Base-by-base conservation (phyloP, 2,113 vertebrate species). In the Pica pica region DNA sequence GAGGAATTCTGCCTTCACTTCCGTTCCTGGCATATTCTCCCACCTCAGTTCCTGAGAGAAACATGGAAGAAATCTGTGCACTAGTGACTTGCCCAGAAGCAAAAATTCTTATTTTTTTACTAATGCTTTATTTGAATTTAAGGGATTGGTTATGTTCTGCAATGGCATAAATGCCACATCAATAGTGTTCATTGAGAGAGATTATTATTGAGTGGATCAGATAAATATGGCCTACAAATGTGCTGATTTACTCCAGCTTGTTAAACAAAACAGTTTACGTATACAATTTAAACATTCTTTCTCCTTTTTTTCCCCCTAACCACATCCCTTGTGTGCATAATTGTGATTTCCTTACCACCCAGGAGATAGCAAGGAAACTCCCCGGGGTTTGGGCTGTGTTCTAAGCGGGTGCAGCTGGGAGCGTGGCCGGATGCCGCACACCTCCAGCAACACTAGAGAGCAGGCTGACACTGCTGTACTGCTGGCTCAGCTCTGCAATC, bases 261-360 rank as follows among this genome's bases (percentile, higher is more conserved):
- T 97, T 97, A 97, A 98, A 95, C 97, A 97, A 97, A 98, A 98
- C 98, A 97, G 96, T 98, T 98, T 98, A 98, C 97, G 95, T 97
- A 97, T 94, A 98, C 98, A 98, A 98, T 98, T 97, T 97, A 97
- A 98, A 97, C 97, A 96, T 98, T 97, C 98, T 97, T 97, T 97
- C 96, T 94, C 87, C 94, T 16, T 64, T 96, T 92, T 60, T 73
- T 73, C 1, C 96, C 96, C 97, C 63, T 93, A 98, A 98, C 98
- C 98, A 98, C 98, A 98, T 98, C 98, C 98, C 96, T 96, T 92
- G 94, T 96, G 97, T 96, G 97, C 93, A 95, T 97, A 97, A 98
- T 98, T 97, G 98, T 97, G 94, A 97, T 97, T 97, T 97, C 98
- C 96, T 98, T 95, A 75, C 97, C 98, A 97, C 98, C 97, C 97